Base-by-base conservation (phyloP, 2,797 vertebrate genomes). In the Borostomias antarcticus region DNA sequence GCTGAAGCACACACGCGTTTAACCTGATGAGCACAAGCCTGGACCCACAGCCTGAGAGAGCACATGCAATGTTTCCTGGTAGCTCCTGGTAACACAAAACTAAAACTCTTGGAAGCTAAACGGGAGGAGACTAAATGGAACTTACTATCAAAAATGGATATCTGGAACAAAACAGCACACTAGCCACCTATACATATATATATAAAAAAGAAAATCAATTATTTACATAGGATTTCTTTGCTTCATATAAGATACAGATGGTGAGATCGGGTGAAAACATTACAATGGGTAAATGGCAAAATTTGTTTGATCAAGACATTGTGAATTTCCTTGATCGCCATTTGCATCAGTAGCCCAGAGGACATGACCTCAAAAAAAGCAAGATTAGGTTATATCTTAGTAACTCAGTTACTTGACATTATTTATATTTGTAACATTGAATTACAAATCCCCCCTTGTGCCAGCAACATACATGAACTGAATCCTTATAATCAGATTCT, bases 101-200 rank as follows among this genome's bases (percentile, higher is more conserved):
- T 10, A 58, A 51, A 81, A 82, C 56, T 79, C 40, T 71, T 74
- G 68, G 82, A 48, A 40, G 35, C 17, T 10, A 59, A 54, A 56
- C 33, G 5, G 8, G 62, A 5, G 72, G 80, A 81, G 87, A 89
- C 81, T 69, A 80, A 75, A 73, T 81, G 78, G 83, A 84, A 84
- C 79, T 86, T 87, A 85, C 86, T 85, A 89, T 88, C 87, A 89
- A 89, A 89, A 89, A 83, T 80, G 77, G n/a, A 84, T 69, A 83
- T 89, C 83, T 84, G 79, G 80, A 90, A 91, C 77, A 78, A 47
- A 74, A 75, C 87, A 82, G 85, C 90, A 92, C 89, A 89, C 89
- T 91, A 91, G 82, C 88, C 84, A 91, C 77, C 90, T 92, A 92
- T 92, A 92, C 88, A 92, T 81, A 89, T 87, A 88, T 87, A 90